phyloP scores from a whole-genome alignment of 2,113 vertebrate genomes.

The Nothobranchius kuhntae region DNA sequence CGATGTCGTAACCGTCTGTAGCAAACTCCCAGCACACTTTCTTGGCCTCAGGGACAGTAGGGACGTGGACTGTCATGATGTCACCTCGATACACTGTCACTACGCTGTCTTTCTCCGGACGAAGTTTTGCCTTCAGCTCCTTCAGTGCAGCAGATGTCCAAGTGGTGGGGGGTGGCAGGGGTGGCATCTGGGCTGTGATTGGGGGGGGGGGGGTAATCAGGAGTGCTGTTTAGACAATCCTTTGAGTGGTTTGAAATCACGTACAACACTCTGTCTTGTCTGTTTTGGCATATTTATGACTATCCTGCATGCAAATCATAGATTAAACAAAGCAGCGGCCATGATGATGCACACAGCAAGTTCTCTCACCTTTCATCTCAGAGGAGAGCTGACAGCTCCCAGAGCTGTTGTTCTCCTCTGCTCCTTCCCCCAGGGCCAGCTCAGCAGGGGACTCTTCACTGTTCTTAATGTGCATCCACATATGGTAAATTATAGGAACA shows the following conservation, averaged over 20 bases:
- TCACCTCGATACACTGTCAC: constrained; percentile 94
- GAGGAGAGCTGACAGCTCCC: constrained; percentile 74
- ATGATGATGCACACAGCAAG: constrained; percentile 19
- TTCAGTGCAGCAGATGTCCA: constrained; percentile 91
- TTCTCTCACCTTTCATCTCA: constrained; percentile 76
- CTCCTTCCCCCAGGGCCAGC: constrained; percentile 74
- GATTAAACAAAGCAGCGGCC: constrained; percentile 21
- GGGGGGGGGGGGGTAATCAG: constrained; percentile 24
- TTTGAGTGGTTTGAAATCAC: not conserved
- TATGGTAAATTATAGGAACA: constrained; percentile 20
- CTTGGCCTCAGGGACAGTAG: constrained; percentile 91
- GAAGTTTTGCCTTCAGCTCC: constrained; percentile 92
- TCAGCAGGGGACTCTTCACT: constrained; percentile 72
- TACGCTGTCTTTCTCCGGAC: constrained; percentile 87
- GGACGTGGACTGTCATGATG: constrained; percentile 94
- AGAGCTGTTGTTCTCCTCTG: constrained; percentile 85
- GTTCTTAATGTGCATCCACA: constrained; percentile 62
- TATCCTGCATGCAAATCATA: not conserved
- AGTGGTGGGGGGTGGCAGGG: constrained; percentile 85
- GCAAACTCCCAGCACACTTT: constrained; percentile 97
- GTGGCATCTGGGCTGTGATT: constrained; percentile 83
- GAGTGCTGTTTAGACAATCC: not conserved
- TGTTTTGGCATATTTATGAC: constrained; percentile 1
- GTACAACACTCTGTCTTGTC: not conserved
- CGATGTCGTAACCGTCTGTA: constrained; percentile 95